phyloP scores from a whole-genome alignment of 2,797 vertebrate species.

The Acanthurus tractus region DNA sequence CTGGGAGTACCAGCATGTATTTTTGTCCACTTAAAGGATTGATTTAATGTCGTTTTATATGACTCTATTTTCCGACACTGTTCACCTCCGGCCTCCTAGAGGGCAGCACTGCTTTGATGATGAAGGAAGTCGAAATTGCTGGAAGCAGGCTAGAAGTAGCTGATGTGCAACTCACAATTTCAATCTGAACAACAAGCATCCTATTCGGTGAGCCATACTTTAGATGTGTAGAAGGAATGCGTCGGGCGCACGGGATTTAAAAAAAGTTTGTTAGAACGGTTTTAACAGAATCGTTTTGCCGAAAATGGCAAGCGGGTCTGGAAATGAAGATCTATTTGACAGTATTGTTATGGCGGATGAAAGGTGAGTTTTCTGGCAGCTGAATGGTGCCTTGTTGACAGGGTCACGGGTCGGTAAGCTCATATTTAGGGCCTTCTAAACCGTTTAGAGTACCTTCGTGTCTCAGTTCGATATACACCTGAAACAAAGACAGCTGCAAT shows the following conservation, averaged over 20 bases:
- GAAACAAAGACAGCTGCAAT: neutral
- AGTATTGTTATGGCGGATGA: constrained; percentile 78
- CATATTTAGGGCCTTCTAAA: neutral
- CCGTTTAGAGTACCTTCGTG: neutral
- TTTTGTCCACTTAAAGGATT: too few species aligned
- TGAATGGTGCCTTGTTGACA: neutral
- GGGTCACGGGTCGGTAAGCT: neutral
- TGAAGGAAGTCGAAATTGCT: neutral
- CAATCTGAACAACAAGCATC: neutral
- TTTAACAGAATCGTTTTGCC: neutral
- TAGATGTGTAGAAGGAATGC: too few species aligned
- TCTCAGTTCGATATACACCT: neutral
- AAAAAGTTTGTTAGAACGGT: fast-evolving
- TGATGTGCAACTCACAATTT: too few species aligned
- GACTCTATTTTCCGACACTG: too few species aligned
- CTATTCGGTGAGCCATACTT: too few species aligned
- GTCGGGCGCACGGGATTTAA: too few species aligned
- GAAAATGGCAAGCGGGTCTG: constrained; percentile 46
- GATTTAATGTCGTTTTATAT: too few species aligned
- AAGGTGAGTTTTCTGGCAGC: constrained; percentile 42
- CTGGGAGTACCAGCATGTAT: too few species aligned
- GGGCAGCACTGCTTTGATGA: constrained; percentile 13
- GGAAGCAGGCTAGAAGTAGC: neutral
- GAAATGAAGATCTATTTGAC: constrained; percentile 77
- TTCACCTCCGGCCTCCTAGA: neutral